These are phyloP conservation scores for Cheilosia vulpina DNA, from an alignment of 2,888 invertebrate species.

Conservation along the genomic window DNA sequence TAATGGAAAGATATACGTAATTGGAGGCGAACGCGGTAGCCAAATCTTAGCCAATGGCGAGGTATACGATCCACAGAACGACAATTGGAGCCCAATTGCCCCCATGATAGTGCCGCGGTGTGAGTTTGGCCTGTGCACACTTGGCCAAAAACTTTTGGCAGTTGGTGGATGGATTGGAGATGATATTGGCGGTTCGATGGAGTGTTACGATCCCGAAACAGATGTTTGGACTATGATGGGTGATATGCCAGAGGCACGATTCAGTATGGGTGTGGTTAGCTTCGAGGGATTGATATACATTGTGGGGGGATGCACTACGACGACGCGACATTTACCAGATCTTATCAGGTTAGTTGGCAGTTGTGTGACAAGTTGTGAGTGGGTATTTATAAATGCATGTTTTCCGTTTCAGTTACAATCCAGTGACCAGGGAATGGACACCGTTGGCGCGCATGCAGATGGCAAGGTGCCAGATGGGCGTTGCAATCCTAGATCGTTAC, in stretches of 20 bases:
- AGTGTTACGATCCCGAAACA: conserved; percentile 91
- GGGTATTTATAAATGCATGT: neutral
- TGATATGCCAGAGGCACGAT: conserved; percentile 92
- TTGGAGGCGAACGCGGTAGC: conserved; percentile 95
- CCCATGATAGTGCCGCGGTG: conserved; percentile 93
- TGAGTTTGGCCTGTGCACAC: conserved; percentile 94
- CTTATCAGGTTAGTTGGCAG: conserved; percentile 84
- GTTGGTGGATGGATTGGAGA: conserved; percentile 97
- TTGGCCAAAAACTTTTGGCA: conserved; percentile 92
- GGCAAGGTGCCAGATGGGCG: conserved; percentile 94
- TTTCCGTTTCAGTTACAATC: conserved; percentile 87
- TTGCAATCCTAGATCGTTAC: conserved; percentile 92
- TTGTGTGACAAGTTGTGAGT: no score
- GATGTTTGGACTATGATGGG: conserved; percentile 92
- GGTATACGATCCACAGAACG: conserved; percentile 89
- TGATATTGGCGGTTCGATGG: conserved; percentile 94
- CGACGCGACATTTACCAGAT: conserved; percentile 91
- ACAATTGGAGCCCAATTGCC: conserved; percentile 87
- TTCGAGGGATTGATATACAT: conserved; percentile 89
- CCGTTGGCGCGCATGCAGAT: conserved; percentile 90
- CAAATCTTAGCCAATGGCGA: conserved; percentile 95
- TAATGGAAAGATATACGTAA: conserved; percentile 94
- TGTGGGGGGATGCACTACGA: conserved; percentile 94
- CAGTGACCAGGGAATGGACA: conserved; percentile 92
- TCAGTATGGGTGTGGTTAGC: conserved; percentile 95